Base-by-base conservation (phyloP, 2,888 invertebrate genomes). In the Gortyna flavago region DNA sequence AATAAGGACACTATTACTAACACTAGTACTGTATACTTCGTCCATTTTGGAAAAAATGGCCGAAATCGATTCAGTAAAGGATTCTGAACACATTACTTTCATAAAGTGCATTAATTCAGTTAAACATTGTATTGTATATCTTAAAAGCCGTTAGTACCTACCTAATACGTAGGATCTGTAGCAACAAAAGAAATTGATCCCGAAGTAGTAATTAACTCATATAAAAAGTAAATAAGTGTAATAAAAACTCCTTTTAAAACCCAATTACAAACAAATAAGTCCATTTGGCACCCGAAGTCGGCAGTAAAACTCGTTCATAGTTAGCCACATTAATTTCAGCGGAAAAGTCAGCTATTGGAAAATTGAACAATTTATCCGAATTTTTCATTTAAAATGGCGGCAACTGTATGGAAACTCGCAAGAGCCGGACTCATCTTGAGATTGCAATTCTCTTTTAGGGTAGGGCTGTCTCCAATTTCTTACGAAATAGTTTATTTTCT, bases 401-500 rank as follows among this genome's bases (percentile, higher is more conserved):
- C 88, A 91, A 93, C 91, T 91, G 89, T 89, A 87, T 88, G 88
- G 80, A 86, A 90, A 90, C 90, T 90, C 88, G 89, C 89, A 87
- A 90, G 89, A 91, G 76, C 77, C 89, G 89, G 89, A 91, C 92
- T 93, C 93, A 94, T 95, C 93, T 93, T 88, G 89, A 92, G 92
- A 95, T 94, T 94, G 94, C 93, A 91, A 89, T 91, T 88, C 85
- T 88, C 86, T 87, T 89, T 89, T 77, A 80, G 75, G 59, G n/a
- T 87, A 95, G 92, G 94, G 94, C 81, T 94, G 93, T 21, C 88
- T 70, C 72, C 8, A 21, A 41, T 32, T 62, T 29, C 35, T 66
- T 41, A 8, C 0, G 4, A 32, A 44, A 38, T 18, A 25, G 9
- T 62, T 67, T 11, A 1, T 54, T 44, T 29, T 38, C 7, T 7